Evolutionary conservation across 2,797 vertebrate species (phyloP).

Genomic region (Scyliorhinus canicula): DNA sequence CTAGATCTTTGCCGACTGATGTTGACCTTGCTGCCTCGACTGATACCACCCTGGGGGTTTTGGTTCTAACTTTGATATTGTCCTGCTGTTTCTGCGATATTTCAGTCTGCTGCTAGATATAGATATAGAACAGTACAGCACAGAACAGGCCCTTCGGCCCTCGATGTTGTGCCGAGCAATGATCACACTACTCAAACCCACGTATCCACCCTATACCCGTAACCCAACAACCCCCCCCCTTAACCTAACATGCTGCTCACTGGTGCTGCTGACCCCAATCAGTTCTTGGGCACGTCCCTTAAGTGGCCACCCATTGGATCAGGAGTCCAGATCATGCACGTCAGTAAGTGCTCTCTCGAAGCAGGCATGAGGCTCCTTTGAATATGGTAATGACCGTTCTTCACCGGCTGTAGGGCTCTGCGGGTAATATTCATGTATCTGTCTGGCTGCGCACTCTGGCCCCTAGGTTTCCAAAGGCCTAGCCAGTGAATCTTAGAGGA

Average conservation of each 20-base stretch:
- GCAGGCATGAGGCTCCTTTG: neutral
- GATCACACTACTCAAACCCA: no score
- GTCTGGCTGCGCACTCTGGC: neutral
- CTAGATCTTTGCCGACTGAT: neutral
- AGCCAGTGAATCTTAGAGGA: neutral
- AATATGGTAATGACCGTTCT: neutral
- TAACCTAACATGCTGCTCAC: no score
- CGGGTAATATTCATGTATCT: neutral
- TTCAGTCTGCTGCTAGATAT: neutral
- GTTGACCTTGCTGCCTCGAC: neutral
- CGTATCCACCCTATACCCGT: no score
- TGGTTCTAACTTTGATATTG: neutral
- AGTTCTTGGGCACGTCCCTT: neutral
- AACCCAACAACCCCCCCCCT: no score
- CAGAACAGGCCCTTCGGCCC: no score
- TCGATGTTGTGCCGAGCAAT: no score
- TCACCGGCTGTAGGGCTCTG: neutral
- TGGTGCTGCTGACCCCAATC: neutral
- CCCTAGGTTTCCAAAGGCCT: no score
- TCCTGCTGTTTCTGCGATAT: neutral
- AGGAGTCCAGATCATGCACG: neutral
- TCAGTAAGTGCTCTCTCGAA: neutral
- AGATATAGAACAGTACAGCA: no score
- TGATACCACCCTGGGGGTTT: neutral
- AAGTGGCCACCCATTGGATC: neutral